A percentile compares a stretch with the other conserved stretches of the same genome.
These are phyloP conservation scores for Chrysemys picta DNA, from an alignment of 2,113 vertebrate species.

Conservation along the genomic window DNA sequence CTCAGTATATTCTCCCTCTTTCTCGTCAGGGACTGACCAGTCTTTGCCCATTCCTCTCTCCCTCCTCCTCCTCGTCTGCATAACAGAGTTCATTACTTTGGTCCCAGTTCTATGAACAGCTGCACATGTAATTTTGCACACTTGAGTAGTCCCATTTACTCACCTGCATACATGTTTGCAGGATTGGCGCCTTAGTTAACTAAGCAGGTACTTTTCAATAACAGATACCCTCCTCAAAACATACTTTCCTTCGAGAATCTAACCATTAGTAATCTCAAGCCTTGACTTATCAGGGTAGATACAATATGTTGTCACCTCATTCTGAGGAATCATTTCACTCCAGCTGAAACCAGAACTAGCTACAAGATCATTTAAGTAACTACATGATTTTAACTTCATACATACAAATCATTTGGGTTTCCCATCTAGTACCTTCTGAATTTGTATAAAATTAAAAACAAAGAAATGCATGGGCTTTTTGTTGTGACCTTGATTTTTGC, in stretches of 20 bases:
- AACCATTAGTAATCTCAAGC: background rate
- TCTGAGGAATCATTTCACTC: background rate
- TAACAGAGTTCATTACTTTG: background rate
- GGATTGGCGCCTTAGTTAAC: slow-evolving; percentile 1
- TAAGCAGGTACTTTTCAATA: slow-evolving; percentile 3
- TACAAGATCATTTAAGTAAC: background rate
- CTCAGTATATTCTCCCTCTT: background rate
- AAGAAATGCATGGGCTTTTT: background rate
- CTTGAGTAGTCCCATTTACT: background rate
- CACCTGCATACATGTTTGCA: background rate
- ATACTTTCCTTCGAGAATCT: background rate
- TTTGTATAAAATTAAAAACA: background rate
- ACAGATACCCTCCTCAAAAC: background rate
- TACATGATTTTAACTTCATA: background rate
- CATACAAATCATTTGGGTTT: background rate
- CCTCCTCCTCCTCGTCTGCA: background rate
- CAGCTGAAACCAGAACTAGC: background rate
- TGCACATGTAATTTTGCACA: background rate
- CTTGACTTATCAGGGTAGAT: background rate
- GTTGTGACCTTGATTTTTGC: background rate
- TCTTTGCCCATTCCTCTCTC: background rate
- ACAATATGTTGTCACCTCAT: background rate
- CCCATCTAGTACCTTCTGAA: background rate
- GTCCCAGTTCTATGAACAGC: background rate
- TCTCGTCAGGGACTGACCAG: background rate